Evolutionary conservation across 2,113 vertebrate genomes (phyloP).

Genomic region (Tyto alba): DNA sequence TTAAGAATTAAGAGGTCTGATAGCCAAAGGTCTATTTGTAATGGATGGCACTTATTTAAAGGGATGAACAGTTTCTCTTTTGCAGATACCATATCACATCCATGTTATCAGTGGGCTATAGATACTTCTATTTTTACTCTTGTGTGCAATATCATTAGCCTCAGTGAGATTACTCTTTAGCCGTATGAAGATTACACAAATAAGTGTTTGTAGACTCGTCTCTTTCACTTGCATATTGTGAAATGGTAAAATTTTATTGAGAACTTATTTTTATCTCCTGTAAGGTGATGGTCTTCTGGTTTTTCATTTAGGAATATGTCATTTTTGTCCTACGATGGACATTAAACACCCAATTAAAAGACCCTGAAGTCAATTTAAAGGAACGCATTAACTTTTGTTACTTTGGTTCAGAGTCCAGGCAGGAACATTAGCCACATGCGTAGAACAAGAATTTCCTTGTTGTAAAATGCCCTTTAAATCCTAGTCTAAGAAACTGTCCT

Average conservation of each 20-base stretch:
- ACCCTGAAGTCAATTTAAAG: background rate
- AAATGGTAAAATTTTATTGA: background rate
- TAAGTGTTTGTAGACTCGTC: background rate
- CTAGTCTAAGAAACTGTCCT: background rate
- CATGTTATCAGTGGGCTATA: background rate
- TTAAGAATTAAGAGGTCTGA: background rate
- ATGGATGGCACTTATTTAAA: background rate
- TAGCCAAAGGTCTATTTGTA: background rate
- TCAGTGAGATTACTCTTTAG: background rate
- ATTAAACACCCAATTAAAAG: background rate
- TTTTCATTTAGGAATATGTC: background rate
- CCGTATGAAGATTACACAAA: background rate
- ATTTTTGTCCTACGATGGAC: background rate
- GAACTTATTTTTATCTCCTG: background rate
- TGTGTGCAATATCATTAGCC: background rate
- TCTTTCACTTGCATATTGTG: background rate
- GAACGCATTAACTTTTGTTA: background rate
- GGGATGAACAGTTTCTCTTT: background rate
- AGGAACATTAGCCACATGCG: background rate
- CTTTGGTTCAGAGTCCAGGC: background rate
- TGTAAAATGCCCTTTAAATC: slow-evolving; percentile 25
- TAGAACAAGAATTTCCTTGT: slow-evolving; percentile 11
- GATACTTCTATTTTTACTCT: background rate
- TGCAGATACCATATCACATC: background rate
- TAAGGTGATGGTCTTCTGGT: background rate